Base-by-base conservation (phyloP, 2,888 invertebrate genomes). In the Plusia festucae region DNA sequence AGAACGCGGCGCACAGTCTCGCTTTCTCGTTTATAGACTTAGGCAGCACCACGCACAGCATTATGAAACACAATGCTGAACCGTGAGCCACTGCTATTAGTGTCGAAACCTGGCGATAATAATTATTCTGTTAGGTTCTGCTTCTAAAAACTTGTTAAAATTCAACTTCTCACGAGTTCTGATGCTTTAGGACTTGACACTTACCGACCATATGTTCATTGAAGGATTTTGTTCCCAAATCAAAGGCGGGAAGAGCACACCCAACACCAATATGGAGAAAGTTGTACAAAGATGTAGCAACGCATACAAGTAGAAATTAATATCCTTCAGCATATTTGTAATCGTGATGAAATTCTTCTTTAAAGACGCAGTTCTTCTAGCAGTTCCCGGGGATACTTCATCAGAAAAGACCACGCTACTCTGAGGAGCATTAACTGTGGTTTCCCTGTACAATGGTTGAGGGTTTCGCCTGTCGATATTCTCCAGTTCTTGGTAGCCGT, bases 281-380 rank as follows among this genome's bases (percentile, higher is more conserved):
- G 95, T 96, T 1, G 95, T 95, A 52, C 95, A 95, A 27, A 96
- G 82, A 73, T 96, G 93, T 58, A 96, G 87, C 46, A 96, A 76
- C 3, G 96, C 91, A 60, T 96, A 96, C 72, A 96, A 88, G 79
- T 96, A 96, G 86, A 96, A 96, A 60, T 95, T 93, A 0, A 93
- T 62, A 73, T 95, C 95, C 34, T 84, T 71, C 34, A 95, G 78
- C 91, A 95, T 94, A 68, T 91, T 93, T 0, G 88, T 79, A 4
- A 95, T 86, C 0, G 94, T 92, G 30, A 94, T 92, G 49, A 94
- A 89, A 65, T 95, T 94, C 84, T 95, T 95, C 67, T 92, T 92
- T 74, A 94, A 74, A 0, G 91, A 86, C 0, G 94, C 94, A 0
- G 95, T 95, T 59, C 95, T 83, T 76, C 95, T 87, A 0, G 90